Base-by-base conservation (phyloP, 2,888 invertebrate species). In the Arrhopalites spinosus region DNA sequence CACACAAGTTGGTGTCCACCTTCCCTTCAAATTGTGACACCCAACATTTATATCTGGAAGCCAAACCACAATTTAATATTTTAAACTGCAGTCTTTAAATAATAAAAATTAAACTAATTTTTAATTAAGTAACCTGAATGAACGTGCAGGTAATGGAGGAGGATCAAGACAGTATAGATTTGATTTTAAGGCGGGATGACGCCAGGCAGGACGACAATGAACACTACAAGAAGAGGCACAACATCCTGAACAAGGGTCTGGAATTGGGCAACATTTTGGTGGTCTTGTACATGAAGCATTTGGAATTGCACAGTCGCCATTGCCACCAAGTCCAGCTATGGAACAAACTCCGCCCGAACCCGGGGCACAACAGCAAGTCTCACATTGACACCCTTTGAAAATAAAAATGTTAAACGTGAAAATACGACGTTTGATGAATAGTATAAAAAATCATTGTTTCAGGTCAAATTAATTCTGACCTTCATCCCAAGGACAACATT, bases 11-110 rank as follows among this genome's bases (percentile, higher is more conserved):
- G 5, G 74, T 25, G 27, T 74, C 74, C 20, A 68, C 30, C 25
- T 43, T 68, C n/a, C 56, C 30, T 36, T 45, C 27, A 20, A 74
- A 68, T 43, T 74, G 67, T 1, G 45, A 61, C 13, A 67, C 8
- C 74, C 74, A 68, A 59, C 45, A 59, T 43, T 74, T 74, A 68
- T 74, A 74, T 23, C 73, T 73, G n/a, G 5, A 13, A 8, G n/a
- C 56, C 5, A 56, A 45, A 45, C 45, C 45, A 45, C 45, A 5
- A 56, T 56, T 56, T 13, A 20, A 56, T 13, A 45, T 15, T n/a
- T n/a, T n/a, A n/a, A n/a, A n/a, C n/a, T n/a, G n/a, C n/a, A n/a
- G n/a, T n/a, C n/a, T n/a, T n/a, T n/a, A n/a, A n/a, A n/a, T n/a
- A n/a, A n/a, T n/a, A n/a, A n/a, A n/a, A n/a, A n/a, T n/a, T n/a